Percentiles rank a stretch among this genome's conserved stretches.
Conservation (phyloP, 1,140 invertebrate species). For the Bombus cullumanus region DNA sequence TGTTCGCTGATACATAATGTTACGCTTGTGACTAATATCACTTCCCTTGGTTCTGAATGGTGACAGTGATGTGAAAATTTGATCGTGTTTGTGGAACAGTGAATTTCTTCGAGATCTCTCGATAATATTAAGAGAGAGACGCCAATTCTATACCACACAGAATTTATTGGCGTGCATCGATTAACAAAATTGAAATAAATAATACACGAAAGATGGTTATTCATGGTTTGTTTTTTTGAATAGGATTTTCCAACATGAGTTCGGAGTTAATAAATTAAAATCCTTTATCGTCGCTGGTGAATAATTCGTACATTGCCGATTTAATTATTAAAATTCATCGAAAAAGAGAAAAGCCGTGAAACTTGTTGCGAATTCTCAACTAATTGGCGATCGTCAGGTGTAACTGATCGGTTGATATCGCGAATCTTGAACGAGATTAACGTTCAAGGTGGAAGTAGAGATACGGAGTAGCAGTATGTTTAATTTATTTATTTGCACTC, state of each 20-base stretch:
- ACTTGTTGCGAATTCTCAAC: no score
- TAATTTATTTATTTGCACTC: no score
- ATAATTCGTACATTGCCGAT: no score
- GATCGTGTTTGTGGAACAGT: neutral
- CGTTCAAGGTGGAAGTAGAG: no score
- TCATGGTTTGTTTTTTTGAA: neutral
- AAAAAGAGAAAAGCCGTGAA: no score
- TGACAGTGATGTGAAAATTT: slow-evolving; percentile 11
- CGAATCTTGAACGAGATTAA: no score
- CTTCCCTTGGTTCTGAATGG: neutral
- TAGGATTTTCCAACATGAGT: neutral
- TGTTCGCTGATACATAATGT: neutral
- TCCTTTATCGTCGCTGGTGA: neutral
- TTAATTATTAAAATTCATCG: no score
- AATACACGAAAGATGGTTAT: slow-evolving; percentile 1
- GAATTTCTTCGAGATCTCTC: neutral
- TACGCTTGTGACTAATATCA: neutral
- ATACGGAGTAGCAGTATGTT: no score
- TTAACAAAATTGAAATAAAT: slow-evolving; percentile 3
- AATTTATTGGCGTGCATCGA: neutral
- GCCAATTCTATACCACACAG: neutral
- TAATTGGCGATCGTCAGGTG: no score
- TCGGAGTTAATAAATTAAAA: slow-evolving; percentile 24
- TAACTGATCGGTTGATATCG: no score
- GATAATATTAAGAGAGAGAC: neutral